Base-by-base conservation (phyloP, 2,888 invertebrate genomes). In the Pterobdella sp. region DNA sequence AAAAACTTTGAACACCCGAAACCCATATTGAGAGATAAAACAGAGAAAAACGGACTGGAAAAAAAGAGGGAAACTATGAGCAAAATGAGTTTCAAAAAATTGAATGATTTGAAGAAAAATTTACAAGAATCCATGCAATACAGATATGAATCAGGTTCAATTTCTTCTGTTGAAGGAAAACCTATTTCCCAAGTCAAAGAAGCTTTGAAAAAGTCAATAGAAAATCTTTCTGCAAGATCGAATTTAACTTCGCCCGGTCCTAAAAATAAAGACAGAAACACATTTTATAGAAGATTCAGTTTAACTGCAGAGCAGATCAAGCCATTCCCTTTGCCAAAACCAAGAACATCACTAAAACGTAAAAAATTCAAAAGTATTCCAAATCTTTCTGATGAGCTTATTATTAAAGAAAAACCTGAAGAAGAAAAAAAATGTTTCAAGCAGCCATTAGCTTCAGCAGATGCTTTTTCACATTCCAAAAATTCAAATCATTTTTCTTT, bases 61-160 rank as follows among this genome's bases (percentile, higher is more conserved):
- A 56, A 56, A 56, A 56, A 56, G n/a, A 4, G 60, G n/a, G 60
- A 56, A 56, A 56, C 60, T 26, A 56, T 56, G 60, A 56, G n/a
- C 4, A 56, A 56, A 3, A 56, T 26, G n/a, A 56, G 60, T 56
- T 56, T 56, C n/a, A 56, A n/a, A n/a, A 56, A 56, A n/a, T n/a
- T 56, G 60, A 56, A 56, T 14, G 60, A 56, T 4, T 26, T 56
- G 10, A 56, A 56, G 60, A 56, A 56, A n/a, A 56, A 56, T 56
- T n/a, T 56, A 18, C n/a, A 56, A n/a, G 10, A 56, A 3, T 56
- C 60, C 18, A 56, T 56, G 60, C n/a, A 56, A 3, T 26, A 56
- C n/a, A 56, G 60, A 26, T 56, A 56, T 56, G 60, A 7, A 3
- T 56, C n/a, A 26, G 26, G 26, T 26, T 26, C 18, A 22, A 22